Evolutionary conservation across 2,888 invertebrate species (phyloP).

Genomic region (Parnassius apollo): DNA sequence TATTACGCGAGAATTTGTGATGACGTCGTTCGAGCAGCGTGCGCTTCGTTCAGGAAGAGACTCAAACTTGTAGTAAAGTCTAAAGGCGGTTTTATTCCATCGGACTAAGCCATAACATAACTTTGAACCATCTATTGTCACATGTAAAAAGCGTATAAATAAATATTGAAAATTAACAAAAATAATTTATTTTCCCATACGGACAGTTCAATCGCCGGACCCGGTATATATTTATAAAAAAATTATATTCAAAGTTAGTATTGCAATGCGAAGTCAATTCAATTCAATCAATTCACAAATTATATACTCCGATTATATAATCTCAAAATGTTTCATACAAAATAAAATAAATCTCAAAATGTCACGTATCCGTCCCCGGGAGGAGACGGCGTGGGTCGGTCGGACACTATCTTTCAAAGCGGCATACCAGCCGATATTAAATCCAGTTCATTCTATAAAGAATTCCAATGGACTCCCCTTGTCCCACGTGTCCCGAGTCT

Average conservation of each 20-base stretch:
- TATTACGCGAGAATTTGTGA: too few relatives aligned
- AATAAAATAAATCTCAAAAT: slow-evolving; percentile 28
- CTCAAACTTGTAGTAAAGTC: too few relatives aligned
- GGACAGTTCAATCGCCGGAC: too few relatives aligned
- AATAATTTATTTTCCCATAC: too few relatives aligned
- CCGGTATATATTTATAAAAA: too few relatives aligned
- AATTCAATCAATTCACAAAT: not conserved
- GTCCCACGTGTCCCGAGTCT: slow-evolving; percentile 32
- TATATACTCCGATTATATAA: not conserved
- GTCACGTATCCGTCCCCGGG: slow-evolving; percentile 26
- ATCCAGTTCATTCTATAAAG: slow-evolving; percentile 73
- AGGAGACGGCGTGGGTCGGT: slow-evolving; percentile 31
- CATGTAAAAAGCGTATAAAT: too few relatives aligned
- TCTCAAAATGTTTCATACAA: not conserved
- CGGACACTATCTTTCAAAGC: slow-evolving; percentile 59
- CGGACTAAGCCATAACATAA: too few relatives aligned
- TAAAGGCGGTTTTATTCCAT: too few relatives aligned
- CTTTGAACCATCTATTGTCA: too few relatives aligned
- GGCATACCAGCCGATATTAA: slow-evolving; percentile 76
- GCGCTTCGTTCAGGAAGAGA: too few relatives aligned
- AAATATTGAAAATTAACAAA: too few relatives aligned
- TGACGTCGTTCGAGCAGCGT: too few relatives aligned
- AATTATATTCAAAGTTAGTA: not conserved
- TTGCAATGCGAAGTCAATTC: not conserved
- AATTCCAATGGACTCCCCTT: slow-evolving; percentile 68